Percentiles rank a stretch among this genome's conserved stretches.
These are phyloP conservation scores for Corbicula japonica DNA, from an alignment of 2,888 invertebrate species.

Conservation along the genomic window DNA sequence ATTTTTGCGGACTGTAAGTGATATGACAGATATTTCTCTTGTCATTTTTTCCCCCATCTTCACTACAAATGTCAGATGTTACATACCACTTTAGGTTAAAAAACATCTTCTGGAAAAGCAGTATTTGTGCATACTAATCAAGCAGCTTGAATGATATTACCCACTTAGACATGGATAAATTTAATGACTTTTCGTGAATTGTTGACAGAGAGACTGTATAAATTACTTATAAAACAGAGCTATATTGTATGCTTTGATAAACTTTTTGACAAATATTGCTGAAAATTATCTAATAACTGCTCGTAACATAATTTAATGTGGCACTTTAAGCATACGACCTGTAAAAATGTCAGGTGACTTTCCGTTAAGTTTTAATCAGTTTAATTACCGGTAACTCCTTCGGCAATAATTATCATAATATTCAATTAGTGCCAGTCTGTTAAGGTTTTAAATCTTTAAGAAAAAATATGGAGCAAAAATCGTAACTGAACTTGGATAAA, in stretches of 20 bases:
- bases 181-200: constrained; percentile 24
- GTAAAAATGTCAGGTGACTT: constrained; percentile 6
- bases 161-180: background rate
- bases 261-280: constrained; percentile 44
- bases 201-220: constrained; percentile 39
- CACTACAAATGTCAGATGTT: constrained; percentile 23
- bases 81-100: constrained; percentile 12
- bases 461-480: no score
- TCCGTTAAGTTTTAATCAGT: constrained; percentile 3
- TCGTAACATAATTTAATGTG: background rate
- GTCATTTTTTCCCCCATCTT: constrained; percentile 3
- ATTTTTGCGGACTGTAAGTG: background rate
- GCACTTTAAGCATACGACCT: constrained; percentile 5
- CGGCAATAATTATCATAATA: no score
- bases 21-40: background rate
- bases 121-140: constrained; percentile 23
- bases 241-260: constrained; percentile 34
- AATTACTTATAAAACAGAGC: constrained; percentile 38
- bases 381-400: no score
- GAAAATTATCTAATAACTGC: constrained; percentile 26
- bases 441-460: no score
- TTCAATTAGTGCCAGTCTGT: no score
- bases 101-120: constrained; percentile 10
- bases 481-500: no score
- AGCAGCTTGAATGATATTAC: constrained; percentile 17